Evolutionary conservation across 2,113 vertebrate genomes (phyloP), one percentile per base, ranked within the genome.

Genomic region (Bucco capensis): DNA sequence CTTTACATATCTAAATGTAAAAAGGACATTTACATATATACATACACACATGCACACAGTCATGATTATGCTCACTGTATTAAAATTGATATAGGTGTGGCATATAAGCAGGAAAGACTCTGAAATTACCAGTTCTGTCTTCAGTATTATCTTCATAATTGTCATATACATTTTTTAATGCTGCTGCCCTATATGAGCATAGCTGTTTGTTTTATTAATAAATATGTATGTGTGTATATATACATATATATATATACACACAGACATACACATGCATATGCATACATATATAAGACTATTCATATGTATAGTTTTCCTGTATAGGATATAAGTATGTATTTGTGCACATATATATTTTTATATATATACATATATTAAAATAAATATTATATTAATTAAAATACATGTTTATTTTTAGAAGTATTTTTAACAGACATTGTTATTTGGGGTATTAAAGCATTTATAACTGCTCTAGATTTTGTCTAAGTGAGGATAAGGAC

Each of bases 21-120:
- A 78, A 76, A 67, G 1, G 3, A 1, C 7, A 12, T 72, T 80
- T 76, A 46, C 6, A 46, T 47, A 62, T 21, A 37, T 6, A 40
- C 47, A 42, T 2, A 53, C 3, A 37, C 5, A n/a, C 12, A 50
- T 2, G 50, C 0, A 70, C n/a, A n/a, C n/a, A n/a, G n/a, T n/a
- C n/a, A n/a, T n/a, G n/a, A 9, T 23, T 9, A 18, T 21, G 5
- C 7, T 74, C 12, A 18, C 10, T n/a, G 18, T 35, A 18, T 13
- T 74, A 61, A 87, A 71, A 35, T 49, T 57, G 3, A 30, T 6
- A 53, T 12, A 53, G 7, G 37, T 49, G 14, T 14, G 5, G 2
- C 10, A 50, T 71, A 78, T 75, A 19, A 69, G 9, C 10, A 86
- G 21, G 58, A 86, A 77, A 84, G 11, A 4, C 19, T 65, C 16